Conservation (phyloP, 2,797 vertebrate species). For the Acrocephalus scirpaceus region DNA sequence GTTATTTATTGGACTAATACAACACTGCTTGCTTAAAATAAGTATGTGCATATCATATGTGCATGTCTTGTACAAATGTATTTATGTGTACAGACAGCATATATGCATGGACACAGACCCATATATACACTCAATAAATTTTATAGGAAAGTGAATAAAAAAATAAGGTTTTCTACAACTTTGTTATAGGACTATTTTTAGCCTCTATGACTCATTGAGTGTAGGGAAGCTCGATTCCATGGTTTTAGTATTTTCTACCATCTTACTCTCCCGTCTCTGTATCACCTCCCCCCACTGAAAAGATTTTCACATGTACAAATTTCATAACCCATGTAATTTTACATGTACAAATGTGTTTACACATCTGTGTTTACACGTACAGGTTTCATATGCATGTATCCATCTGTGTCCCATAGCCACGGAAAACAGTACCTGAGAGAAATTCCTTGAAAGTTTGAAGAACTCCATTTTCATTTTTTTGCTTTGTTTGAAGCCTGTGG, state of each 20-base stretch:
- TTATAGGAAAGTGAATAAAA: neutral
- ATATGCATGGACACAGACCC: neutral
- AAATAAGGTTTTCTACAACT: neutral
- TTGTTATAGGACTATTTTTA: neutral
- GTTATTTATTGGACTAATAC: neutral
- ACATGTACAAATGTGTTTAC: neutral
- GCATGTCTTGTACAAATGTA: neutral
- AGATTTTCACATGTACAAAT: neutral
- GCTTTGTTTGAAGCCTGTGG: neutral
- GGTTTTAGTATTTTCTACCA: neutral
- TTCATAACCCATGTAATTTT: neutral
- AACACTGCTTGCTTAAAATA: neutral
- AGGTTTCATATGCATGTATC: neutral
- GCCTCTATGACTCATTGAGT: neutral
- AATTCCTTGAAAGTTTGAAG: neutral
- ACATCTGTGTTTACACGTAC: neutral
- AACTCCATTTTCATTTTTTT: neutral
- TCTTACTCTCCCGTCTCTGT: neutral
- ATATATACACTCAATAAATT: neutral
- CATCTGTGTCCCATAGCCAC: neutral
- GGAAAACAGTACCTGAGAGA: neutral
- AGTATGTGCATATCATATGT: neutral
- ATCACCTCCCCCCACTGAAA: neutral
- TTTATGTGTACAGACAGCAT: neutral
- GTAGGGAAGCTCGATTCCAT: neutral